These are phyloP conservation scores for Papilio xuthus DNA, from an alignment of 1,140 invertebrate genomes.

Conservation along the genomic window DNA sequence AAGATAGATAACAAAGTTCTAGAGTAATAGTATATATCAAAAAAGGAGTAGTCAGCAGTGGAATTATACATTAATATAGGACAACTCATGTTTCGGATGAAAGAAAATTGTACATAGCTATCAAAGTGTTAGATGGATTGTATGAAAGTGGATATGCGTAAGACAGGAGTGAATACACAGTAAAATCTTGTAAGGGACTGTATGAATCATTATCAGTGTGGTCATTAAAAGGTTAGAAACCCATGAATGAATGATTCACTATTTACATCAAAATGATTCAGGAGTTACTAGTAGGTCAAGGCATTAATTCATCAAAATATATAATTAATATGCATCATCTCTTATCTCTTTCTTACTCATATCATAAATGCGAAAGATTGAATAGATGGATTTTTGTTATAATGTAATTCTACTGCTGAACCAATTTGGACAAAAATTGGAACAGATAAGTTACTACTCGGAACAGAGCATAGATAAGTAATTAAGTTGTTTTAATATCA, in stretches of 20 bases:
- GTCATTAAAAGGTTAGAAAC: not conserved
- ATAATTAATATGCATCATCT: not conserved
- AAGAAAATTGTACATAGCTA: too few species aligned
- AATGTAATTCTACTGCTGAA: not conserved
- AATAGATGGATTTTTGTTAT: not conserved
- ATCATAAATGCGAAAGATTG: not conserved
- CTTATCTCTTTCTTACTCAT: not conserved
- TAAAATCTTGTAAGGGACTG: not conserved
- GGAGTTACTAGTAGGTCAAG: not conserved
- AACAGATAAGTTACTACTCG: not conserved
- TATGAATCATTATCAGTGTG: constrained; percentile 7
- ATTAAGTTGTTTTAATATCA: too few species aligned
- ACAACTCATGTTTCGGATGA: too few species aligned
- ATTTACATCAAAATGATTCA: constrained; percentile 16
- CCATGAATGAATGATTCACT: constrained; percentile 20
- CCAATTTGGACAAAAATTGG: not conserved
- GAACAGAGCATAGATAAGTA: too few species aligned
- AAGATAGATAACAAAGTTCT: not conserved
- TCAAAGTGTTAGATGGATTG: too few species aligned
- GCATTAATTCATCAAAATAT: not conserved
- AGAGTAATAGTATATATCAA: too few species aligned
- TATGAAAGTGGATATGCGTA: too few species aligned
- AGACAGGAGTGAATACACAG: not conserved
- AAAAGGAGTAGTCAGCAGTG: too few species aligned
- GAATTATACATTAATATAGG: too few species aligned